Conservation (phyloP, 2,888 invertebrate species). For the Hydropsyche betteni region DNA sequence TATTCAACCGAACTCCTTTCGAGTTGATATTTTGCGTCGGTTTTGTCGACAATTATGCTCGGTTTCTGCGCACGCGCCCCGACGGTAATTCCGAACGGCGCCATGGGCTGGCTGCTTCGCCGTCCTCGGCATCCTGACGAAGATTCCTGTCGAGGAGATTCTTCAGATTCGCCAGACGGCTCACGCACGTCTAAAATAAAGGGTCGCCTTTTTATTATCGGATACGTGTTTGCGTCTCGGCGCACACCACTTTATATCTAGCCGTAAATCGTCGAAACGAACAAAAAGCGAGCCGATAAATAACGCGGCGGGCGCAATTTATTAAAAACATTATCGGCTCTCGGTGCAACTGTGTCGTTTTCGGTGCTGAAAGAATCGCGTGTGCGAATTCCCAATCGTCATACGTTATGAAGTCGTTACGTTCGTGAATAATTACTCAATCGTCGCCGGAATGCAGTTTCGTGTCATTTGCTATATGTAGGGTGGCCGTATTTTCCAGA, state of each 20-base stretch:
- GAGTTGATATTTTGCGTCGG: background rate
- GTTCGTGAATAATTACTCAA: constrained; percentile 8
- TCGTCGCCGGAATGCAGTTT: background rate
- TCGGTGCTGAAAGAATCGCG: constrained; percentile 10
- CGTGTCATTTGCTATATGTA: background rate
- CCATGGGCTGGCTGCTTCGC: constrained; percentile 22
- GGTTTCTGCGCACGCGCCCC: constrained; percentile 13
- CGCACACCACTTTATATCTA: no score
- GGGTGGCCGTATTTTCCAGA: no score
- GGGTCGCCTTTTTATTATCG: no score
- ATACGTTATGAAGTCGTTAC: constrained; percentile 13
- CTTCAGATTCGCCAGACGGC: background rate
- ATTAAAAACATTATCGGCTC: no score
- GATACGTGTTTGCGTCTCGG: no score
- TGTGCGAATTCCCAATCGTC: background rate
- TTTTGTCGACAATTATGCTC: background rate
- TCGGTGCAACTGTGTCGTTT: no score
- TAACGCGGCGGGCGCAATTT: no score
- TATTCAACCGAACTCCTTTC: no score
- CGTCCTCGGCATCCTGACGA: constrained; percentile 10
- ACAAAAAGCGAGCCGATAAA: no score
- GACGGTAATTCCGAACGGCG: constrained; percentile 33
- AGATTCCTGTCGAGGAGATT: constrained; percentile 4
- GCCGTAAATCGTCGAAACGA: no score
- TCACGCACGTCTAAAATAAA: no score